phyloP scores from a whole-genome alignment of 2,888 invertebrate genomes.

The Chrysina gloriosa region DNA sequence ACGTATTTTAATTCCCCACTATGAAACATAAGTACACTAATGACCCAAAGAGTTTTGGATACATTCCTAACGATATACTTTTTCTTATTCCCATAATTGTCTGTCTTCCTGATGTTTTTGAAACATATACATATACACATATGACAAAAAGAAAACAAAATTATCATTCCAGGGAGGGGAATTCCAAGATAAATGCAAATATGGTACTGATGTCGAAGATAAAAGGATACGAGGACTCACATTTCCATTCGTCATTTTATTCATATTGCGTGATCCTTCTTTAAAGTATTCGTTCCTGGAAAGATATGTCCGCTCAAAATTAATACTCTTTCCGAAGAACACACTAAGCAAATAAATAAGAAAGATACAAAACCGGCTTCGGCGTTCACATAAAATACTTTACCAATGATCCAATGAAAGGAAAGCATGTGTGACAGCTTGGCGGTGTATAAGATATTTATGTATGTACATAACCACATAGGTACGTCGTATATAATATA shows the following conservation, averaged over 20 bases:
- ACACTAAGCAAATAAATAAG: conserved; percentile 29
- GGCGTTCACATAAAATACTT: conserved; percentile 22
- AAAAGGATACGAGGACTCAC: background rate
- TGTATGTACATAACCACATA: background rate
- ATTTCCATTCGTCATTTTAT: conserved; percentile 9
- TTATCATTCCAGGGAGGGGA: background rate
- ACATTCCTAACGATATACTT: too few relatives aligned
- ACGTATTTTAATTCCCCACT: too few relatives aligned
- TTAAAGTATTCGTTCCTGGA: conserved; percentile 21
- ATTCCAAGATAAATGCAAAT: background rate
- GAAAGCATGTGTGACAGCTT: conserved; percentile 33
- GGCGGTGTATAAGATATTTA: conserved; percentile 6
- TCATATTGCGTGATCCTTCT: conserved; percentile 7
- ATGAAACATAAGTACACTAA: too few relatives aligned
- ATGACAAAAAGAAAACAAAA: background rate
- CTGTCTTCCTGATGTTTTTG: too few relatives aligned
- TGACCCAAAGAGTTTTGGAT: too few relatives aligned
- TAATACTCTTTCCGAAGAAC: conserved; percentile 35
- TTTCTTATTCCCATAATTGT: too few relatives aligned
- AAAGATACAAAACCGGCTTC: conserved; percentile 32
- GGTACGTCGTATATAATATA: background rate
- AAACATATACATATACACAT: too few relatives aligned
- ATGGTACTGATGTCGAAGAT: background rate
- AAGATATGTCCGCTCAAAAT: conserved; percentile 28
- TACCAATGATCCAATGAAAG: conserved; percentile 26